Conservation (phyloP, 2,888 invertebrate genomes). For the Busseola fusca region DNA sequence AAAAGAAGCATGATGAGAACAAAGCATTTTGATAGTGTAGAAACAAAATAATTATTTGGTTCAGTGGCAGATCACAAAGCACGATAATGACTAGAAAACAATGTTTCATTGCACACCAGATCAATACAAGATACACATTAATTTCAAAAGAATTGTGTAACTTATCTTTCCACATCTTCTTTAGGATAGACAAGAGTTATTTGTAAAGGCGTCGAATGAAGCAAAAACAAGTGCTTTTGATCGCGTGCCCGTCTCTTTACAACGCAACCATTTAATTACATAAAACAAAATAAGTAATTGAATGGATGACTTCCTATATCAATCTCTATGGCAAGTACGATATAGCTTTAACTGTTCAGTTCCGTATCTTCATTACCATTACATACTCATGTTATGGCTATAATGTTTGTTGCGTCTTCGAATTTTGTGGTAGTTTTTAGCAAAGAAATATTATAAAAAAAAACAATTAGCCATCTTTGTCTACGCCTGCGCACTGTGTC, state of each 20-base stretch:
- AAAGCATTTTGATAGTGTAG: slow-evolving; percentile 1
- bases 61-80: slow-evolving; percentile 35
- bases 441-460: background rate
- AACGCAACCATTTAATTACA: slow-evolving; percentile 58
- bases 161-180: slow-evolving; percentile 30
- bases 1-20: background rate
- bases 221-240: slow-evolving; percentile 46
- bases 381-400: background rate
- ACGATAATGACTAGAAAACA: slow-evolving; percentile 4
- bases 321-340: slow-evolving; percentile 20
- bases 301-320: slow-evolving; percentile 57
- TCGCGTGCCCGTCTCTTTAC: slow-evolving; percentile 58
- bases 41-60: background rate
- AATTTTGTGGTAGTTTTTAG: slow-evolving; percentile 1
- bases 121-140: slow-evolving; percentile 27
- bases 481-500: too few species aligned
- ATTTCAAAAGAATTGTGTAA: slow-evolving; percentile 29
- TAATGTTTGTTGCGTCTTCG: background rate
- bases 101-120: slow-evolving; percentile 21
- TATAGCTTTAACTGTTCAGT: background rate
- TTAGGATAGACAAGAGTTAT: slow-evolving; percentile 20
- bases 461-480: background rate
- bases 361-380: slow-evolving; percentile 29
- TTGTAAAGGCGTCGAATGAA: slow-evolving; percentile 29
- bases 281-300: slow-evolving; percentile 63